Evolutionary conservation across 2,113 vertebrate genomes (phyloP).

Genomic region (Bothrops jararaca): DNA sequence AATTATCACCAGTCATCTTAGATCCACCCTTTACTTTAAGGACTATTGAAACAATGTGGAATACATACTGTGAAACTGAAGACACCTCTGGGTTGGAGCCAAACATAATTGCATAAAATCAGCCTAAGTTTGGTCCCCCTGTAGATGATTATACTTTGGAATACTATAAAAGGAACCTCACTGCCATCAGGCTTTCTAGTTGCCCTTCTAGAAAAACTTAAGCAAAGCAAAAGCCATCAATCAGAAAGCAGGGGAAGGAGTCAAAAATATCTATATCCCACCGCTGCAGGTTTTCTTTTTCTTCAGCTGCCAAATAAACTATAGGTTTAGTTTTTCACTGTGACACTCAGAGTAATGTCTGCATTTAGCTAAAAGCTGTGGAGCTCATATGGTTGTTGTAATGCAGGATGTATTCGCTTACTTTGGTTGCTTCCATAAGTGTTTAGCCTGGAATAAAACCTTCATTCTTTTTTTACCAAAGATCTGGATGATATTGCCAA

Average conservation of each 20-base stretch:
- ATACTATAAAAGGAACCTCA: constrained; percentile 56
- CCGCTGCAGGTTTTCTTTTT: constrained; percentile 15
- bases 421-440: background rate
- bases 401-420: background rate
- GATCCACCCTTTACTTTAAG: constrained; percentile 5
- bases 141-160: constrained; percentile 62
- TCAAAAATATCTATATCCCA: background rate
- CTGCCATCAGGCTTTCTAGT: constrained; percentile 28
- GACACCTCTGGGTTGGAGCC: constrained; percentile 32
- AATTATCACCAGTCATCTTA: constrained; percentile 19
- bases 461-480: background rate
- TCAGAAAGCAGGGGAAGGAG: background rate
- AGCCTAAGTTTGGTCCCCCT: constrained; percentile 62
- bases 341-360: constrained; percentile 5
- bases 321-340: constrained; percentile 16
- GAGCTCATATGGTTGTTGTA: background rate
- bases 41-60: constrained; percentile 31
- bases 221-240: constrained; percentile 27
- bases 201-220: constrained; percentile 42
- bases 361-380: background rate
- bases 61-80: constrained; percentile 34
- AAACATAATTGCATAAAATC: constrained; percentile 51
- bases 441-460: background rate
- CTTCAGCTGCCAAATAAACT: constrained; percentile 35
- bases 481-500: background rate